Evolutionary conservation across 35 echinoderm and acorn worm genomes (phyloP), one percentile per base, ranked within the genome.

Genomic region (Apostichopus californicus): DNA sequence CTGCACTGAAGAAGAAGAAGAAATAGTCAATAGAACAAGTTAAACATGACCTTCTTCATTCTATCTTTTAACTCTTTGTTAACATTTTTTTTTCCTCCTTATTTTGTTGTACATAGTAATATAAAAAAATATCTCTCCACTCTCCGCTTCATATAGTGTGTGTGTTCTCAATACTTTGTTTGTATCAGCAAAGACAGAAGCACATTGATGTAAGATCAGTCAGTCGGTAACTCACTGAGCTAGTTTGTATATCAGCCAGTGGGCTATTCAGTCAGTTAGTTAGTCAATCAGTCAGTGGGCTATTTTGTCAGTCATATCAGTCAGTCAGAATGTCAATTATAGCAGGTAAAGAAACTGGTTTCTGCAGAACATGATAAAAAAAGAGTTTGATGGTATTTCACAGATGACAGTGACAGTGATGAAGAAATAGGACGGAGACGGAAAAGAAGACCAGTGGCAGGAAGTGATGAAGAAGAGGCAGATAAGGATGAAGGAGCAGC

Each of bases 401-500:
- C 66, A 94, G 87, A 65, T 14, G 96, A 94, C 59, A 96, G 94
- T 90, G 94, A 98, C 60, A 93, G 92, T 94, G 93, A 94, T 18
- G 93, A 98, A 59, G 93, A 98, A 59, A 96, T 95, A 81, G 96
- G 94, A 73, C 92, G 94, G 18, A 93, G 86, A 89, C 90, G 79
- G 25, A 92, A 92, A 17, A 95, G 91, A 88, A 94, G 93, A 87
- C 84, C 57, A 78, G 55, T 86, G 14, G 65, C 68, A 28, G 87
- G 79, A 59, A 92, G 91, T 77, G 81, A 92, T 92, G 46, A 28
- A 26, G 26, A 58, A 73, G 77, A 53, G 34, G 21, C 56, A 77
- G 95, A 71, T 15, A 66, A 86, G 26, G 34, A 46, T 46, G 34
- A 46, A 46, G 34, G 34, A 46, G 34, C 2, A 0, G 92, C 94